Evolutionary conservation across 2,797 vertebrate species (phyloP).

Genomic region (Pteronotus mesoamericanus): DNA sequence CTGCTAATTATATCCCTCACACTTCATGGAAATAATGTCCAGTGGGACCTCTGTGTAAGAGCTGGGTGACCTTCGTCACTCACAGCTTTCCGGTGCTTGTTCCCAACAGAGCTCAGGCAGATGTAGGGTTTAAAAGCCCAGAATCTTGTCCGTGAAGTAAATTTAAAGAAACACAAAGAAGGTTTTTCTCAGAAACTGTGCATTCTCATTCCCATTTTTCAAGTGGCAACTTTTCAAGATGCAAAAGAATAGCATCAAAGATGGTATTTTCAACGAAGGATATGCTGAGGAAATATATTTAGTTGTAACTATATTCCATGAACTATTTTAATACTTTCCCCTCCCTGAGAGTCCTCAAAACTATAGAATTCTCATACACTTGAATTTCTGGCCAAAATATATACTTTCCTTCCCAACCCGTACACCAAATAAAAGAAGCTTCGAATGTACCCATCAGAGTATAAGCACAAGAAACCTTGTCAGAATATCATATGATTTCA

Average conservation of each 20-base stretch:
- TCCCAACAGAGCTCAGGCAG: slow-evolving; percentile 54
- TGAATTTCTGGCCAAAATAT: neutral
- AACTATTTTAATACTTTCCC: neutral
- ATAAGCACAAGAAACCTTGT: neutral
- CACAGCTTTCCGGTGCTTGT: slow-evolving; percentile 71
- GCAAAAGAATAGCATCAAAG: neutral
- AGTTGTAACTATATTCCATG: neutral
- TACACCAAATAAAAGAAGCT: neutral
- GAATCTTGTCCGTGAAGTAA: neutral
- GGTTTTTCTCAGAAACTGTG: neutral
- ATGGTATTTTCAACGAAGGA: slow-evolving; percentile 9
- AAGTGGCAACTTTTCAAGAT: neutral
- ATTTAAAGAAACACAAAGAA: neutral
- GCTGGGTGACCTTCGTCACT: slow-evolving; percentile 77
- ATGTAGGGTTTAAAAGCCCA: neutral
- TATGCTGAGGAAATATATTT: slow-evolving; percentile 22
- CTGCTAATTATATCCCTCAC: slow-evolving; percentile 75
- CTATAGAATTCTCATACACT: neutral
- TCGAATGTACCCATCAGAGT: neutral
- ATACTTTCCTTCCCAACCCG: neutral
- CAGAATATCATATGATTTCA: neutral
- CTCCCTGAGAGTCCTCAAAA: neutral
- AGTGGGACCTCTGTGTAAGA: slow-evolving; percentile 61
- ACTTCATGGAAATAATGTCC: slow-evolving; percentile 81
- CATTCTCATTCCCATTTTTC: neutral